A percentile compares a stretch with the other conserved stretches of the same genome.
phyloP scores from a whole-genome alignment of 2,888 invertebrate species.

The Mycalesis mineus region DNA sequence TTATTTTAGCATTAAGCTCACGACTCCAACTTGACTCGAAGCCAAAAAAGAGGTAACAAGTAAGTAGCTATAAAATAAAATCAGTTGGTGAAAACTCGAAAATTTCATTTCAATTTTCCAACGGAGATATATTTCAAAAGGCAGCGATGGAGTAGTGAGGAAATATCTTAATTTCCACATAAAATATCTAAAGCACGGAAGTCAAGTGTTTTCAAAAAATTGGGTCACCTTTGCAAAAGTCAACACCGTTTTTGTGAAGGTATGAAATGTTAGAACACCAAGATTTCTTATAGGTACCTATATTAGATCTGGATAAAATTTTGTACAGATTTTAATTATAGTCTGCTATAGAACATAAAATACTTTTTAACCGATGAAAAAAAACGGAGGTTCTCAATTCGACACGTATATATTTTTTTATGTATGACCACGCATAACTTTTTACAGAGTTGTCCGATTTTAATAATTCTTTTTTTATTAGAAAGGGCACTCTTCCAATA shows the following conservation, averaged over 20 bases:
- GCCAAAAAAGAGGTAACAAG: not conserved
- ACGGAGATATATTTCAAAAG: not conserved
- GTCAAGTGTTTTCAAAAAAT: constrained; percentile 7
- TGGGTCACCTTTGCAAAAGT: constrained; percentile 8
- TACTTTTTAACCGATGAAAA: too few relatives aligned
- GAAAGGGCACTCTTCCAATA: too few relatives aligned
- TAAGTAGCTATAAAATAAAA: not conserved
- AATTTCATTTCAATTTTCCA: not conserved
- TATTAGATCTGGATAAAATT: not conserved
- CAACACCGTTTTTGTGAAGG: not conserved
- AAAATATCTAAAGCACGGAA: not conserved
- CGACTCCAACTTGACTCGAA: not conserved
- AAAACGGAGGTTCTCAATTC: too few relatives aligned
- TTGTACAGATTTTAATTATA: too few relatives aligned
- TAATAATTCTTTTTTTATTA: too few relatives aligned
- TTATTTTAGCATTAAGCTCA: not conserved
- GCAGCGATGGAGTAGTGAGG: not conserved
- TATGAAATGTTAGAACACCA: not conserved
- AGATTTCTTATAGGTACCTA: not conserved
- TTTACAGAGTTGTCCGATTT: too few relatives aligned
- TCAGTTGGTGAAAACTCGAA: not conserved
- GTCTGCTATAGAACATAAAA: too few relatives aligned
- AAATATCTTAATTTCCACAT: not conserved
- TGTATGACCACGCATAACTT: too few relatives aligned
- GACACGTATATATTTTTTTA: too few relatives aligned